Base-by-base conservation (phyloP, 1,140 invertebrate genomes). In the Panulirus ornatus region DNA sequence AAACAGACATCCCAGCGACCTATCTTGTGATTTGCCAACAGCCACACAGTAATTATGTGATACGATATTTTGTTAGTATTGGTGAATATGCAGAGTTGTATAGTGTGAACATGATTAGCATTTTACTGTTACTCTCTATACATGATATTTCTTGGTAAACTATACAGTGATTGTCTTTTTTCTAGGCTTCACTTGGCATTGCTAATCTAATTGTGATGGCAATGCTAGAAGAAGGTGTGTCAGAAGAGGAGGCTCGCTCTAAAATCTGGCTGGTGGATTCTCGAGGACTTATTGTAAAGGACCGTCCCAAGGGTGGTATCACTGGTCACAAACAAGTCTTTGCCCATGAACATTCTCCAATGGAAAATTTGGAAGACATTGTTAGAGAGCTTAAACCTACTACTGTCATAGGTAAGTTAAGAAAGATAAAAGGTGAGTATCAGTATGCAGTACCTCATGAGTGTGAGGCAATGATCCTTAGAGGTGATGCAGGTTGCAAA, bases 201-300 rank as follows among this genome's bases (percentile, higher is more conserved):
- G 98, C 97, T 2, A 96, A 97, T 94, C 94, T 99, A 40, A 96
- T 97, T 63, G 97, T 97, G 0, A 96, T 96, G 93, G 97, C 97
- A 0, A 97, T 99, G 97, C 84, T 86, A 30, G 95, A 97, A 85
- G 97, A 98, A 92, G 98, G 98, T 27, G 94, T 97, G 3, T 94
- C 95, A 0, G 94, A 95, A 91, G 94, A 97, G 92, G 96, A 98
- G 92, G 98, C 98, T 0, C 94, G 96, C 22, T 95, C 95, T 54
- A 96, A 96, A 91, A 98, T 99, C 86, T 99, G 97, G 96, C 92
- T 95, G 92, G 93, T 91, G 71, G 92, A 98, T 91, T 96, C 97
- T 63, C 96, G 97, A 93, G 97, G 97, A 11, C 94, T 98, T 16
- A 96, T 98, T 88, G 97, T 97, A 0, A 96, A 97, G 92, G 93